Conservation (phyloP, 2,797 vertebrate genomes). For the Anas capensis region DNA sequence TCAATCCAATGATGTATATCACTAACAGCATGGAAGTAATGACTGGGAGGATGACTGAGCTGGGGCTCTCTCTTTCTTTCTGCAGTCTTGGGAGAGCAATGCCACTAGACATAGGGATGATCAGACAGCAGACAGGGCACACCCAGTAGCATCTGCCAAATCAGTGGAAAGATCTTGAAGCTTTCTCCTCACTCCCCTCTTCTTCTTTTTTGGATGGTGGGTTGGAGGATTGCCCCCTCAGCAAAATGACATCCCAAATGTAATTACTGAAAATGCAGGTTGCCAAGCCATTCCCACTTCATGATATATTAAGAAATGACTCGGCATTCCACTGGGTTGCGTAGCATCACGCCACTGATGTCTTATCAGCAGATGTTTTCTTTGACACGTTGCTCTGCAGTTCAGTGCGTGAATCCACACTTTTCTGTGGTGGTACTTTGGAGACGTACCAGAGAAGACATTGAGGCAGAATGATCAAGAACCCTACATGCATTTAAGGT, state of each 20-base stretch:
- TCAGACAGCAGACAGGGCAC: slow-evolving; percentile 35
- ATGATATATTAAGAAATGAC: slow-evolving; percentile 55
- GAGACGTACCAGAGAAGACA: slow-evolving; percentile 22
- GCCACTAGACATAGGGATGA: neutral
- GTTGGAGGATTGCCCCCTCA: neutral
- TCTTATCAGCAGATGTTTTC: slow-evolving; percentile 51
- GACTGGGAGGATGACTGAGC: neutral
- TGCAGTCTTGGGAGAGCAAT: neutral
- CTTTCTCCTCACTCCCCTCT: neutral
- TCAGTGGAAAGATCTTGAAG: slow-evolving; percentile 20
- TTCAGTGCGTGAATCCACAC: slow-evolving; percentile 41
- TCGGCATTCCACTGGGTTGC: slow-evolving; percentile 36
- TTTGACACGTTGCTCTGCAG: slow-evolving; percentile 59
- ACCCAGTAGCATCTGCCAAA: slow-evolving; percentile 40
- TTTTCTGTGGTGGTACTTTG: slow-evolving; percentile 20
- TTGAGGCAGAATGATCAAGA: slow-evolving; percentile 1
- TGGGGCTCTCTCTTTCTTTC: slow-evolving; percentile 7
- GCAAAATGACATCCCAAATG: neutral
- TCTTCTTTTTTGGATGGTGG: neutral
- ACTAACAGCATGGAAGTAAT: neutral
- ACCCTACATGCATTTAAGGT: neutral
- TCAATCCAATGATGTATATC: slow-evolving; percentile 8
- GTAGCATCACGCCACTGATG: slow-evolving; percentile 56
- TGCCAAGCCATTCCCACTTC: neutral
- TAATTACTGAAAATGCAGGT: neutral